A percentile compares a stretch with the other conserved stretches of the same genome.
Conservation (phyloP, 2,113 vertebrate species). For the Haplotaxodon microlepis region DNA sequence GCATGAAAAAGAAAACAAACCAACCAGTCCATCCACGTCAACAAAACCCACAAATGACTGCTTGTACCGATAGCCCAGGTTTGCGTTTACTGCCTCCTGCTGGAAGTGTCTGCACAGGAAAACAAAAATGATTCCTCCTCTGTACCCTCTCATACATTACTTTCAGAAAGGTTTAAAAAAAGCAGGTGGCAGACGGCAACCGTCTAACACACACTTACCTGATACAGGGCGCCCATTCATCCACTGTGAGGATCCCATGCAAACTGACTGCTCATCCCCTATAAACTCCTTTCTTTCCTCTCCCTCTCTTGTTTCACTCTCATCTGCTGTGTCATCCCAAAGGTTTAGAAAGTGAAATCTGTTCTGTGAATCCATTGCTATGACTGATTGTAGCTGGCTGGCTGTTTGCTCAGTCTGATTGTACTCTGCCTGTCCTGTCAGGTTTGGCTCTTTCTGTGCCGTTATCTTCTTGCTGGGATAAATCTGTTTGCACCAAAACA, state of each 20-base stretch:
- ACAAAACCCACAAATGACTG: neutral
- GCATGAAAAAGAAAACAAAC: neutral
- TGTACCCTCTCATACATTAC: neutral
- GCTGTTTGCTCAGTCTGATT: neutral
- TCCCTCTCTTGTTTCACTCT: neutral
- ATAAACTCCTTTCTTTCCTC: neutral
- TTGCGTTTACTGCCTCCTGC: neutral
- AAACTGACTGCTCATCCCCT: neutral
- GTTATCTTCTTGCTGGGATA: slow-evolving; percentile 9
- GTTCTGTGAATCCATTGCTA: slow-evolving; percentile 36
- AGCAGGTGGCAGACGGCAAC: neutral
- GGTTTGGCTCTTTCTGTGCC: neutral
- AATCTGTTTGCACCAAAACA: slow-evolving; percentile 66
- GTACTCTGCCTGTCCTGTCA: neutral
- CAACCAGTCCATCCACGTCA: neutral
- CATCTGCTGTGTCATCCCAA: slow-evolving; percentile 42
- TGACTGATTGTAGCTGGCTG: neutral
- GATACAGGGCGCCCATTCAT: neutral
- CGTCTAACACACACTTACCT: slow-evolving; percentile 40
- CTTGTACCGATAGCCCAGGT: neutral
- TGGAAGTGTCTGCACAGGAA: neutral
- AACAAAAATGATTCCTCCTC: neutral
- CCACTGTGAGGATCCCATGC: neutral
- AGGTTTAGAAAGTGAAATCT: slow-evolving; percentile 66
- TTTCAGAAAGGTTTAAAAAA: neutral